These are phyloP conservation scores for Lethenteron camtschaticum DNA, from an alignment of 2,113 vertebrate species.

Conservation along the genomic window DNA sequence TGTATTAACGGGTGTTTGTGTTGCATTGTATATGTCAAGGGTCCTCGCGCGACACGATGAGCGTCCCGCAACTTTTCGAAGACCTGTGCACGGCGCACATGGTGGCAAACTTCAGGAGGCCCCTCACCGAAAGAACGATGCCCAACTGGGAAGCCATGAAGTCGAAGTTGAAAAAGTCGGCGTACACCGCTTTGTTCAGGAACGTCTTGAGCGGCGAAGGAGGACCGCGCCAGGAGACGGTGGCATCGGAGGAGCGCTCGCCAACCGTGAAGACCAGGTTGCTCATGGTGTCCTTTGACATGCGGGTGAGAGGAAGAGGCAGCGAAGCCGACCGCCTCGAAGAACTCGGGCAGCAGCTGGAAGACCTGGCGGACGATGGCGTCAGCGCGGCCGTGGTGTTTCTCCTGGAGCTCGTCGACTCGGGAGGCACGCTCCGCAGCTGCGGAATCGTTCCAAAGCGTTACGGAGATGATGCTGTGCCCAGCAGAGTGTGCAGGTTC, in stretches of 20 bases:
- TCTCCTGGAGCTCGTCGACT: conserved; percentile 56
- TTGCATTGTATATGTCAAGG: too few relatives aligned
- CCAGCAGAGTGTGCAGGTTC: conserved; percentile 26
- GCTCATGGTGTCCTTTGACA: conserved; percentile 71
- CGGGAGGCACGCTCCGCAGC: conserved; percentile 28
- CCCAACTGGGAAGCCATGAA: conserved; percentile 19
- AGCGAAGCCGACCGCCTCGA: conserved; percentile 62
- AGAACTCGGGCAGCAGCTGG: conserved; percentile 35
- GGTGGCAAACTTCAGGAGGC: conserved; percentile 21
- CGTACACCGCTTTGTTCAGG: conserved; percentile 44
- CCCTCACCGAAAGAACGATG: conserved; percentile 22
- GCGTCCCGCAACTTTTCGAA: conserved; percentile 50
- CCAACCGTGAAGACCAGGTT: conserved; percentile 57
- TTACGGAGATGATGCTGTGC: too few relatives aligned
- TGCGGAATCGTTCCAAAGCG: not conserved
- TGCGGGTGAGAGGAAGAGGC: conserved; percentile 45
- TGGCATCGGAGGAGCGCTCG: conserved; percentile 13
- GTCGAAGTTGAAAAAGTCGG: conserved; percentile 31
- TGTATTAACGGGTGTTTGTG: too few relatives aligned
- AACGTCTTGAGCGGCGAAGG: conserved; percentile 45
- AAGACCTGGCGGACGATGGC: conserved; percentile 23
- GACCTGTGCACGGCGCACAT: conserved; percentile 57
- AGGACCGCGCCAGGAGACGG: conserved; percentile 11
- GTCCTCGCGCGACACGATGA: conserved; percentile 10
- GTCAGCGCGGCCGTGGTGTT: conserved; percentile 45